These are phyloP conservation scores for Benthosema pterotum DNA, from an alignment of 2,797 vertebrate species.

Conservation along the genomic window DNA sequence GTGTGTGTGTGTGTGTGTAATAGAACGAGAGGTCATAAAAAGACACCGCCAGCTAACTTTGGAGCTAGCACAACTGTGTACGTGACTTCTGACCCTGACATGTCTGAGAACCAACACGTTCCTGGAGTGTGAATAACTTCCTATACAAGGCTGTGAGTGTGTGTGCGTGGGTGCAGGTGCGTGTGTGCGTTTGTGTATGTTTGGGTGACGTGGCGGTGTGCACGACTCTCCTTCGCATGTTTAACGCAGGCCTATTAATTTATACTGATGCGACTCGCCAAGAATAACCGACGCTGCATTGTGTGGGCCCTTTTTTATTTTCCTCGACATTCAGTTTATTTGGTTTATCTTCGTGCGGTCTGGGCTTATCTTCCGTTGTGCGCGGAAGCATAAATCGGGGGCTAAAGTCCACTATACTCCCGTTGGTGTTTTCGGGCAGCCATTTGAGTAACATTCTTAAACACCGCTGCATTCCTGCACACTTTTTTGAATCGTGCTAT, in stretches of 20 bases:
- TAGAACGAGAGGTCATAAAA: constrained; percentile 26
- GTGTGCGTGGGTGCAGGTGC: constrained; percentile 9
- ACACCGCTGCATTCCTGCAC: background rate
- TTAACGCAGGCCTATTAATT: too few relatives aligned
- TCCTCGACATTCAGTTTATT: too few relatives aligned
- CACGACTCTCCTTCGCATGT: too few relatives aligned
- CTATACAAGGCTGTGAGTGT: constrained; percentile 16
- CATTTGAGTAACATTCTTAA: background rate
- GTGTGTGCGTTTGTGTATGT: background rate
- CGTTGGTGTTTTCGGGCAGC: background rate
- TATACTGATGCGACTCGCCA: too few relatives aligned
- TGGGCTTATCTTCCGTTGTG: too few relatives aligned
- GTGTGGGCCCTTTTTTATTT: too few relatives aligned
- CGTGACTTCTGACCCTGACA: constrained; percentile 71
- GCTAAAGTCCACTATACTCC: background rate
- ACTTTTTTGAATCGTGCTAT: too few relatives aligned
- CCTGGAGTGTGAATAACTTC: constrained; percentile 66
- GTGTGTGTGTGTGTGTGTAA: background rate
- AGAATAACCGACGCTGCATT: too few relatives aligned
- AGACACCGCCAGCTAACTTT: constrained; percentile 67
- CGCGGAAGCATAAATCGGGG: too few relatives aligned
- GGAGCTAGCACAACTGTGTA: constrained; percentile 67
- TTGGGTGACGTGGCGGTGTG: background rate
- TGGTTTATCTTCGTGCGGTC: too few relatives aligned
- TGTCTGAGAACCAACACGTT: constrained; percentile 73